Base-by-base conservation (phyloP, 2,797 vertebrate species). In the Poeciliopsis presidionis region DNA sequence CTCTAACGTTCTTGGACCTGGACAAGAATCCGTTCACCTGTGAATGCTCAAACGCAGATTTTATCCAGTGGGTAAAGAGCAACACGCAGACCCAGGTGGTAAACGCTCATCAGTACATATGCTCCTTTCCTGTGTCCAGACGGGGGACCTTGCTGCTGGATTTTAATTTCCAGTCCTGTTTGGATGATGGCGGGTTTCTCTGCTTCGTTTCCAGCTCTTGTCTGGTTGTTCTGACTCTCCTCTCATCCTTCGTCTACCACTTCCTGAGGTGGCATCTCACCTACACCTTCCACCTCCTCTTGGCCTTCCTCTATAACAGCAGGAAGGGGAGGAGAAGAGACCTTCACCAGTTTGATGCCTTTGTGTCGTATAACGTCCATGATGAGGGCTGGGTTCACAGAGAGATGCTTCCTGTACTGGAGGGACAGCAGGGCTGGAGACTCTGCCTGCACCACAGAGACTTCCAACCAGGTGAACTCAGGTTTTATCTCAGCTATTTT, bases 371-470 rank as follows among this genome's bases (percentile, higher is more conserved):
- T 81, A 95, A 93, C 3, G 22, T 88, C 22, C 74, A 87, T 0
- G 89, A 94, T n/a, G 92, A 95, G 78, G 77, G 51, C 71, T 94
- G 94, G 94, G 93, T 95, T 0, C 81, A 43, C 25, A 46, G 39
- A 39, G 77, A 94, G 53, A 80, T 94, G 78, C 81, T 94, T 22
- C 93, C 93, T 0, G 78, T 73, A 13, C 59, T 94, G 90, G 94
- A 95, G 36, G 84, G 81, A 8, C 39, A 89, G 49, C 92, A 92
- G 28, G 89, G 92, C 55, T 94, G 90, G 90, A 94, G 13, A 72
- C 88, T 94, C 49, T 94, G 94, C 79, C 88, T 95, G 76, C 93
- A 94, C 20, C 93, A 94, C 84, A 81, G 93, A 73, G 94, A 95
- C 89, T 94, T 95, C 59, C 84, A 93, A 75, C 93, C 91, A 82